These are phyloP conservation scores for Apolygus lucorum DNA, from an alignment of 1,140 invertebrate genomes.

Conservation along the genomic window DNA sequence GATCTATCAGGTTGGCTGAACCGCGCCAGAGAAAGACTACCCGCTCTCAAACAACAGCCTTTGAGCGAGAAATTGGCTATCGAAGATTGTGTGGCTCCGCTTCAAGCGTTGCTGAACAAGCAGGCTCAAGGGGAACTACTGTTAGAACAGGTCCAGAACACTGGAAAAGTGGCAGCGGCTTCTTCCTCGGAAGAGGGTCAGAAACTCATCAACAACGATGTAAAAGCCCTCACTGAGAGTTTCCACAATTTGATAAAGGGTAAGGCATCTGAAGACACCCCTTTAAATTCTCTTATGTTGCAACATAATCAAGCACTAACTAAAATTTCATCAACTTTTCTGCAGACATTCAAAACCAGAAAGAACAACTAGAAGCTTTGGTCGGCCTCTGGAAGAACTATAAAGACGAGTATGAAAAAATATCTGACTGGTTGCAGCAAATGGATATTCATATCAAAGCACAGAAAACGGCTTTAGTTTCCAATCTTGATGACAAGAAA, in stretches of 20 bases:
- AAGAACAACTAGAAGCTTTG: constrained; percentile 70
- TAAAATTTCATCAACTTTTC: constrained; percentile 26
- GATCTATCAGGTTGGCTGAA: constrained; percentile 76
- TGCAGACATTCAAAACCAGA: constrained; percentile 71
- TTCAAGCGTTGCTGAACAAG: constrained; percentile 78
- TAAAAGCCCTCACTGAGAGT: constrained; percentile 68
- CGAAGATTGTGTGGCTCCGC: constrained; percentile 74
- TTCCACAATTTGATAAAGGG: constrained; percentile 73
- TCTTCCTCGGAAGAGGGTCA: constrained; percentile 71
- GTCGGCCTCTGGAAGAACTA: constrained; percentile 79
- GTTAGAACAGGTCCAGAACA: constrained; percentile 75
- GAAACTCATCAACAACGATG: constrained; percentile 72
- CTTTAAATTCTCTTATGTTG: background rate
- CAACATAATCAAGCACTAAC: too few relatives aligned
- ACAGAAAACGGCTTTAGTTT: constrained; percentile 73
- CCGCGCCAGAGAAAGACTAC: constrained; percentile 78
- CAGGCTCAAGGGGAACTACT: constrained; percentile 82
- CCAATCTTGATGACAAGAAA: constrained; percentile 73
- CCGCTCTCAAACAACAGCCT: constrained; percentile 71
- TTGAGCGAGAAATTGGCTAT: constrained; percentile 79
- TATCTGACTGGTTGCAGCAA: constrained; percentile 89
- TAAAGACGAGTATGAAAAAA: constrained; percentile 83
- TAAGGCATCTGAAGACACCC: constrained; percentile 29
- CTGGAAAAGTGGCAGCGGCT: constrained; percentile 73
- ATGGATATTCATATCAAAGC: constrained; percentile 86